These are phyloP conservation scores for Acrocephalus arundinaceus DNA, from an alignment of 2,113 vertebrate genomes.

Conservation along the genomic window DNA sequence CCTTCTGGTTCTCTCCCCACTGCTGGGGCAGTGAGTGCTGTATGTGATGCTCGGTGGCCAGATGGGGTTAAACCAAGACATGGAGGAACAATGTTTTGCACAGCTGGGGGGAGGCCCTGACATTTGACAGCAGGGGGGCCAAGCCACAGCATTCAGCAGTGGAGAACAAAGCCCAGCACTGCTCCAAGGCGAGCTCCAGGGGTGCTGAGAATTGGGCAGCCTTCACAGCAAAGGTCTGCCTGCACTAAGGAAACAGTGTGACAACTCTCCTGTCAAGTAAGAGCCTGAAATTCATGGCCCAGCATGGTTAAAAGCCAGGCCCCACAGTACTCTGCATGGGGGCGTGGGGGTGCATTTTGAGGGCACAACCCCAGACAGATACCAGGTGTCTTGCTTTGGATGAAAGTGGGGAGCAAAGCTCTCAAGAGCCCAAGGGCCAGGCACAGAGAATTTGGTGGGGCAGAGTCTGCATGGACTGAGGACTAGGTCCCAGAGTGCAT, in stretches of 20 bases:
- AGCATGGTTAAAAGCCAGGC: neutral
- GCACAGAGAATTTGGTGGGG: neutral
- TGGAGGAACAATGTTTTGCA: neutral
- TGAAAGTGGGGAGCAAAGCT: neutral
- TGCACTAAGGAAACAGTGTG: neutral
- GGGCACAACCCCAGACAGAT: neutral
- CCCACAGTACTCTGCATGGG: neutral
- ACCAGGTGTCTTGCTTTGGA: neutral
- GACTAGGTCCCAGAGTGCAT: neutral
- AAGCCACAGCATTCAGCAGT: neutral
- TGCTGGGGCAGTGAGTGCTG: neutral
- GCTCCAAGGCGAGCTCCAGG: too few relatives aligned
- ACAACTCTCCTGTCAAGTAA: neutral
- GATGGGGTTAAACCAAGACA: neutral
- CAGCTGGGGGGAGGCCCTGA: rapidly evolving
- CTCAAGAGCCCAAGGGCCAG: rapidly evolving
- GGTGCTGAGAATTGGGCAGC: neutral
- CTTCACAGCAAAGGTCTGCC: neutral
- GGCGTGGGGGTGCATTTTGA: rapidly evolving
- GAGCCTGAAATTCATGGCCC: neutral
- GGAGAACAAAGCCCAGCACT: neutral
- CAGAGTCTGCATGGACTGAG: neutral
- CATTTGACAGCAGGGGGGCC: neutral
- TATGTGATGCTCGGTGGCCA: neutral
- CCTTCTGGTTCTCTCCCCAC: neutral